Evolutionary conservation across 2,888 invertebrate species (phyloP), one percentile per base, ranked within the genome.

Genomic region (Netelia melanura): DNA sequence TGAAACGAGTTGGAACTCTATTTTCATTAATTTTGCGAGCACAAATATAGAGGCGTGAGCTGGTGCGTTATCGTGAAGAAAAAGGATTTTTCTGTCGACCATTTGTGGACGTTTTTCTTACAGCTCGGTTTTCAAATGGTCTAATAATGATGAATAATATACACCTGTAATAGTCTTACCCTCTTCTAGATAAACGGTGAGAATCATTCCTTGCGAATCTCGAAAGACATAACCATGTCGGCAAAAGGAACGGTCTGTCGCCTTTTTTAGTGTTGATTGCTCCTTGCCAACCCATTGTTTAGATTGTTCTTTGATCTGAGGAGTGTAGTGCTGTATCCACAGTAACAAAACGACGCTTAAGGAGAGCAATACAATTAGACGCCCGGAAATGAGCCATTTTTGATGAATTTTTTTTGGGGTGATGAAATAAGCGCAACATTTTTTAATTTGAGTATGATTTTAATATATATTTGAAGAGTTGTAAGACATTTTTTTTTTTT

Each of bases 301-400:
- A 30, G 86, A 84, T 68, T 85, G 71, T 44, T 64, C 17, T 71
- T 88, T 89, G 54, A 83, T 87, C 65, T 93, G 91, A 78, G 90
- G 91, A 52, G 88, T 91, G 82, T 88, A 90, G 78, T 89, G 85
- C 72, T 91, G 89, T 65, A 91, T 87, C 90, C 90, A 91, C 88
- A 83, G 91, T 91, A 52, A 92, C 84, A 71, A 90, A 88, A 81
- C 90, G 85, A 85, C 87, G 89, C 83, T 44, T 65, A 80, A 82
- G 77, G 17, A 21, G 21, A 21, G 1, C 1, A 21, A 21, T 1
- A 21, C 21, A 21, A 1, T 21, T 21, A 1, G 21, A 21, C 21
- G 21, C 21, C 21, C 21, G 21, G 21, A 21, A 21, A 21, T 21
- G 21, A 21, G 1, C 21, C 21, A 48, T 48, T 48, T 48, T 48